These are phyloP conservation scores for Oscheius myriophilus DNA, from an alignment of 2,888 invertebrate species.

Conservation along the genomic window DNA sequence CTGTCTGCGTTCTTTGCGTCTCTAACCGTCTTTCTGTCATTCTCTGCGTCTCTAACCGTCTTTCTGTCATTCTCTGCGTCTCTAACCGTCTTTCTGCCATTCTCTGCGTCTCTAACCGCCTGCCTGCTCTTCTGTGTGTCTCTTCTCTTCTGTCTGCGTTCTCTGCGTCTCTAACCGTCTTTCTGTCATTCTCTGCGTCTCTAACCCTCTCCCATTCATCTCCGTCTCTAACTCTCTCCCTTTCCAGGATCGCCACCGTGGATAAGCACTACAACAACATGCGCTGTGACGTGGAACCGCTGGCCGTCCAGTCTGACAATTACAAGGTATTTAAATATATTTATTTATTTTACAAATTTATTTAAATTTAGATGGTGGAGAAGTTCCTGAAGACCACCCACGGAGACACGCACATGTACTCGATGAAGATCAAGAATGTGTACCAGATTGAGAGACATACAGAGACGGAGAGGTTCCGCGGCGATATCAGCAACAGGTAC, in stretches of 20 bases:
- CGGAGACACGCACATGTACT: conserved; percentile 74
- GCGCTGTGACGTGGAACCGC: conserved; percentile 81
- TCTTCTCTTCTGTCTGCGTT: too few relatives aligned
- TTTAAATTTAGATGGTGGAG: conserved; percentile 71
- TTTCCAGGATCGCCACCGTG: conserved; percentile 76
- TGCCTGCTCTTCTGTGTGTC: too few relatives aligned
- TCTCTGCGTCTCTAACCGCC: background rate
- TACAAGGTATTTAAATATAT: conserved; percentile 71
- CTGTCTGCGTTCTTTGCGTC: too few relatives aligned
- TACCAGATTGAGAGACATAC: conserved; percentile 71
- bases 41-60: too few relatives aligned
- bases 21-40: too few relatives aligned
- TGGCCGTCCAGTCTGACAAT: conserved; percentile 67
- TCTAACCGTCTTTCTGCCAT: too few relatives aligned
- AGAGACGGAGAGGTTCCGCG: conserved; percentile 70
- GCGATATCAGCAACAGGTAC: conserved; percentile 72
- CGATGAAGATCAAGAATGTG: conserved; percentile 72
- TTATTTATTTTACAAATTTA: background rate
- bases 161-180: too few relatives aligned
- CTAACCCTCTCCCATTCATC: too few relatives aligned
- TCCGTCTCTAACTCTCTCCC: too few relatives aligned
- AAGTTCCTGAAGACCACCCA: conserved; percentile 73
- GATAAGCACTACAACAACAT: conserved; percentile 89
- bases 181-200: too few relatives aligned
- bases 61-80: too few relatives aligned